Base-by-base conservation (phyloP, 2,797 vertebrate species). In the Sebastes steindachneri region DNA sequence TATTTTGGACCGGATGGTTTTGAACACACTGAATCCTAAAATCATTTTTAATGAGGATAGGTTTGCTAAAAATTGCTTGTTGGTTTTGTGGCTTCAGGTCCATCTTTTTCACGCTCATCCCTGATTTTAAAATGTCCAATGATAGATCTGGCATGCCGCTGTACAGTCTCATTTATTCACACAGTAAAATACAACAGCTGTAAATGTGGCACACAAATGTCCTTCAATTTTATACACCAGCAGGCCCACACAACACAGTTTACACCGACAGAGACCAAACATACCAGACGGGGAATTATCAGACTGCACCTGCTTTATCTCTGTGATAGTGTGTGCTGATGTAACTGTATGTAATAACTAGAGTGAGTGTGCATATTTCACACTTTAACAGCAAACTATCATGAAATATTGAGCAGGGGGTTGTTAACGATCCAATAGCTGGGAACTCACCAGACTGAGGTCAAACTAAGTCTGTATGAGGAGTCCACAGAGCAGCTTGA, bases 91-190 rank as follows among this genome's bases (percentile, higher is more conserved):
- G 65, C 64, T 67, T 82, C 17, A 54, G 72, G 62, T 72, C 53
- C 3, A 77, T 83, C n/a, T 68, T 80, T 77, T 64, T 73, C 25
- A 37, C 17, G n/a, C 25, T 31, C 4, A 64, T 87, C 85, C 73
- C 74, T 85, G 78, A 87, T 84, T 88, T 86, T 26, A 73, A 83
- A 69, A 75, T 58, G 33, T 23, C 63, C 25, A 28, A 7, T 58
- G 17, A 60, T 75, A 60, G 15, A 68, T 63, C 64, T 60, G 53
- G n/a, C 29, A n/a, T 21, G 68, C 41, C 1, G 12, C 19, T 59
- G 58, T 63, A 29, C 62, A 29, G n/a, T 68, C 25, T 72, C 9
- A 37, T 29, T 21, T 15, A n/a, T 35, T 67, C 25, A 26, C 19
- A 75, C 23, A 37, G 8, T 82, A n/a, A 79, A 75, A 75, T 67